A percentile compares a stretch with the other conserved stretches of the same genome.
These are phyloP conservation scores for Tryphoninae sp. DNA, from an alignment of 2,888 invertebrate species.

Conservation along the genomic window DNA sequence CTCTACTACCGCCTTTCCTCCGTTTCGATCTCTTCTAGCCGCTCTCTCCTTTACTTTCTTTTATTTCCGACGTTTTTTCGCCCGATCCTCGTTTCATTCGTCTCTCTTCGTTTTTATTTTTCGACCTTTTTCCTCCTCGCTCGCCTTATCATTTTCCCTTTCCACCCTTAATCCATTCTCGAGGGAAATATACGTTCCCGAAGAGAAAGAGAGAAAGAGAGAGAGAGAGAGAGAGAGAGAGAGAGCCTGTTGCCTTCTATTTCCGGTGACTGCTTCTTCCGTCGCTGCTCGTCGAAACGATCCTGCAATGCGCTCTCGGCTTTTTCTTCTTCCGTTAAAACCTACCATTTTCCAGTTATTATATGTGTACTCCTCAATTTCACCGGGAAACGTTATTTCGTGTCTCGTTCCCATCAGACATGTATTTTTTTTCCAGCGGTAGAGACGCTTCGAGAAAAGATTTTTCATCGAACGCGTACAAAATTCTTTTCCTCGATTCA, in stretches of 20 bases:
- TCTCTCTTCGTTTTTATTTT: conserved; percentile 9
- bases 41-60: neutral
- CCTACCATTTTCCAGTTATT: neutral
- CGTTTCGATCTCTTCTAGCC: conserved; percentile 4
- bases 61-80: neutral
- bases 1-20: conserved; percentile 8
- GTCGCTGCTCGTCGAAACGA: conserved; percentile 17
- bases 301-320: conserved; percentile 1
- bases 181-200: conserved; percentile 56
- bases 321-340: conserved; percentile 4
- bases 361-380: conserved; percentile 5
- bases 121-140: conserved; percentile 18
- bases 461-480: too few relatives aligned
- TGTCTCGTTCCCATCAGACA: neutral
- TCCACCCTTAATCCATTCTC: conserved; percentile 43
- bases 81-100: neutral
- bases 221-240: conserved; percentile 12
- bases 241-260: conserved; percentile 54
- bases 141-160: conserved; percentile 30
- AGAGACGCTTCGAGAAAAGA: too few relatives aligned
- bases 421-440: neutral
- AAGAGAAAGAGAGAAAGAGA: too few relatives aligned
- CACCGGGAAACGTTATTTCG: conserved; percentile 1
- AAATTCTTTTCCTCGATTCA: too few relatives aligned
- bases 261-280: conserved; percentile 66